Evolutionary conservation across 2,113 vertebrate species (phyloP), one percentile per base, ranked within the genome.

Genomic region (Eretmochelys imbricata): DNA sequence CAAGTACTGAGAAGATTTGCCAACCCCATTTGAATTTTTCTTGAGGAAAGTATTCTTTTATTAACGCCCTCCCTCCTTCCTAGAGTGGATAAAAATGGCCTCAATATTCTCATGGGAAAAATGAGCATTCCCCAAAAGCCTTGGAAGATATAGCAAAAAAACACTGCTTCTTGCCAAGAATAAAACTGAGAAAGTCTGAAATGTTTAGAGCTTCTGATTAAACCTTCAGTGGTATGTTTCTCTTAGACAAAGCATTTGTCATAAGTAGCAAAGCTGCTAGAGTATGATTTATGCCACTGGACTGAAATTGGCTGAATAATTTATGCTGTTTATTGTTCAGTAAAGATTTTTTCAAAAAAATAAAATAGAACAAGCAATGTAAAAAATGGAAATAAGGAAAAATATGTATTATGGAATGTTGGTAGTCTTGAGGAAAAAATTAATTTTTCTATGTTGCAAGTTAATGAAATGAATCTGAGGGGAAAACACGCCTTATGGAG

Each of bases 291-390:
- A 98, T 98, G 95, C 79, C 50, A 96, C 95, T 97, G 94, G 91
- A 96, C 95, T 96, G 91, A 98, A 98, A 98, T 94, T 98, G 96
- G 95, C 93, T 98, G 96, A 98, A 98, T 97, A 98, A 98, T 97
- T 97, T 98, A 98, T 97, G 96, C 90, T 97, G 95, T 98, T 98
- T 98, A 96, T 98, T 98, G 95, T 98, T 97, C 96, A 91, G 89
- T 91, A 97, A 98, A 96, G 91, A 97, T 97, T 97, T 97, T 96
- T 93, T 25, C 82, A 90, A 83, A 86, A 96, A 97, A 95, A 96
- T 91, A 62, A 92, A 62, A 91, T 91, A 95, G 72, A 98, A 96
- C 94, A 96, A 96, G 91, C 42, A 83, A 53, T 91, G 78, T 92
- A 57, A 87, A 96, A 95, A 96, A 96, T 88, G 2, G 10, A 50